These are phyloP conservation scores for Drosophila nikananu DNA, from an alignment of 1,140 invertebrate genomes.

Conservation along the genomic window DNA sequence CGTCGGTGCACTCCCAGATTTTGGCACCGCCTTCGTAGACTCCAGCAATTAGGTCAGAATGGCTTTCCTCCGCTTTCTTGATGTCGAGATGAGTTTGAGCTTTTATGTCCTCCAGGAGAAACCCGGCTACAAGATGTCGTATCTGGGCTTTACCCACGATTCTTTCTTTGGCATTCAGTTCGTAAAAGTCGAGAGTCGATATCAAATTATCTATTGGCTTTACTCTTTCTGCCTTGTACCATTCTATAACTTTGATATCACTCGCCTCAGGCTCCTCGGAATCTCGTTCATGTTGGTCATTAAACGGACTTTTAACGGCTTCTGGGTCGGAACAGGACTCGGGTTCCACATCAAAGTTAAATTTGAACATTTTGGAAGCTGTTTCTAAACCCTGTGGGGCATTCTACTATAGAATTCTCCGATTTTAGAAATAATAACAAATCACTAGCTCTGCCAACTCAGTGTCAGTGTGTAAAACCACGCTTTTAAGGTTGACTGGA, in stretches of 20 bases:
- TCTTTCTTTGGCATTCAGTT: slow-evolving; percentile 67
- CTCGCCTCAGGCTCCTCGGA: neutral
- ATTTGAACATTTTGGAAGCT: slow-evolving; percentile 83
- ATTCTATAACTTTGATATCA: slow-evolving; percentile 46
- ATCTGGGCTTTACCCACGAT: slow-evolving; percentile 40
- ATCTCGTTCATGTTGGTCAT: slow-evolving; percentile 8
- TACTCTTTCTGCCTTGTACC: slow-evolving; percentile 70
- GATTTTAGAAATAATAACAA: neutral
- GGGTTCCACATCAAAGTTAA: slow-evolving; percentile 86
- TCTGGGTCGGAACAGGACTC: slow-evolving; percentile 54
- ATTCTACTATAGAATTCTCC: neutral
- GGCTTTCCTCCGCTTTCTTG: slow-evolving; percentile 88
- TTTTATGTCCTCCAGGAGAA: slow-evolving; percentile 73
- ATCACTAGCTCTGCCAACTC: neutral
- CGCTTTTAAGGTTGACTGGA: slow-evolving; percentile 8
- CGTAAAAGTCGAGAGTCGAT: slow-evolving; percentile 81
- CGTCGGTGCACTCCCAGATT: slow-evolving; percentile 95
- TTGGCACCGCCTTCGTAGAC: slow-evolving; percentile 94
- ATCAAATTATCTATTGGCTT: slow-evolving; percentile 39
- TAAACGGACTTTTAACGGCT: slow-evolving; percentile 41
- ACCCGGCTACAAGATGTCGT: slow-evolving; percentile 67
- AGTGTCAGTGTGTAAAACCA: slow-evolving; percentile 20
- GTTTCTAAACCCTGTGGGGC: neutral
- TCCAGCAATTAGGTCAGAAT: slow-evolving; percentile 90
- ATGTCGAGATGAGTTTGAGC: slow-evolving; percentile 85